phyloP scores from a whole-genome alignment of 1,140 invertebrate genomes.

The Antheraea pernyi region DNA sequence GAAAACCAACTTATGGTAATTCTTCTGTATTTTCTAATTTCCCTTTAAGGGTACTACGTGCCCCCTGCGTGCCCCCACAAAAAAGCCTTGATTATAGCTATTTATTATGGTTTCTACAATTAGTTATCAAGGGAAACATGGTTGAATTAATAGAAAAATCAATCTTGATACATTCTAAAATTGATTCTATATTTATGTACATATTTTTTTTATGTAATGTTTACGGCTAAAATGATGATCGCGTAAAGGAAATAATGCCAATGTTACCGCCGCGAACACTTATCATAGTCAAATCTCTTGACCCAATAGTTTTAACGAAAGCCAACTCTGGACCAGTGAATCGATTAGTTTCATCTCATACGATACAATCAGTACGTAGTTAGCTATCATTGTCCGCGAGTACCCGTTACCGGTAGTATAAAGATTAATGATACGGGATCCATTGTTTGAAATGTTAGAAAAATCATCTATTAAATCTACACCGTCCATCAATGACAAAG shows the following conservation, averaged over 20 bases:
- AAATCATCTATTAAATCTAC: conserved; percentile 54
- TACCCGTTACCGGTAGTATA: conserved; percentile 52
- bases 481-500: conserved; percentile 47
- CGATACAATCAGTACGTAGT: conserved; percentile 53
- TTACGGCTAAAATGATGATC: not conserved
- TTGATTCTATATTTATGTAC: not conserved
- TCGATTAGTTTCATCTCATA: conserved; percentile 57
- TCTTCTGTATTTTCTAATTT: too few species aligned
- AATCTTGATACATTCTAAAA: too few species aligned
- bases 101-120: too few species aligned
- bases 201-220: not conserved
- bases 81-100: too few species aligned
- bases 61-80: too few species aligned
- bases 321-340: conserved; percentile 40
- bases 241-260: not conserved
- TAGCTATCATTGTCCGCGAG: conserved; percentile 50
- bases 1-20: too few species aligned
- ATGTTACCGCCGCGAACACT: conserved; percentile 25
- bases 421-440: conserved; percentile 55
- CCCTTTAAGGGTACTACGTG: too few species aligned
- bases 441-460: conserved; percentile 61
- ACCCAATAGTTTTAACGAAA: conserved; percentile 60
- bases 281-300: conserved; percentile 40
- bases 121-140: too few species aligned
- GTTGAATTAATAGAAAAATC: too few species aligned